These are phyloP conservation scores for Diarsia dahlii DNA, from an alignment of 2,888 invertebrate genomes.

Conservation along the genomic window DNA sequence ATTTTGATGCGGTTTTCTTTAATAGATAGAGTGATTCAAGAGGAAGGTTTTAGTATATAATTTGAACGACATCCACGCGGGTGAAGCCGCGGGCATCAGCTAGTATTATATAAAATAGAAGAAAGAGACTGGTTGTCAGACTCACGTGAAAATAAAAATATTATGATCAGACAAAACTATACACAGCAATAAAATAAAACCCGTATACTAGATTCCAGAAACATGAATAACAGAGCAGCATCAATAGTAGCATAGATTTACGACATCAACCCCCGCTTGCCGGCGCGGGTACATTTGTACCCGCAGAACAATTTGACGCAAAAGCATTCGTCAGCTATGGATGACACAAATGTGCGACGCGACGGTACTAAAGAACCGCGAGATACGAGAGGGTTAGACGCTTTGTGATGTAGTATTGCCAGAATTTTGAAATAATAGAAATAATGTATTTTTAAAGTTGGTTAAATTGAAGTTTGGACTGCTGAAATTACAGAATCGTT, in stretches of 20 bases:
- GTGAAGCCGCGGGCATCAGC: too few relatives aligned
- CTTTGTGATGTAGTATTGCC: constrained; percentile 41
- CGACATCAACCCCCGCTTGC: constrained; percentile 33
- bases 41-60: too few relatives aligned
- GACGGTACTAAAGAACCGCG: constrained; percentile 45
- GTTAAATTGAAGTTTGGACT: not conserved
- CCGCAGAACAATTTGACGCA: constrained; percentile 54
- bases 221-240: constrained; percentile 41
- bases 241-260: constrained; percentile 56
- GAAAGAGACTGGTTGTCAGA: not conserved
- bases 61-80: too few relatives aligned
- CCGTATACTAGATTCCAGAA: constrained; percentile 21
- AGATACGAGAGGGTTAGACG: constrained; percentile 54
- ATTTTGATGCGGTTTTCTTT: too few relatives aligned
- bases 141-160: constrained; percentile 1
- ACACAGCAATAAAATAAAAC: constrained; percentile 24
- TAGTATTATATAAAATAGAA: not conserved
- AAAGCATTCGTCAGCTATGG: constrained; percentile 63
- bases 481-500: not conserved
- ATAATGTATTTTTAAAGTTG: not conserved
- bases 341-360: constrained; percentile 51
- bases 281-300: constrained; percentile 49
- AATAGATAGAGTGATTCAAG: too few relatives aligned
- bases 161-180: constrained; percentile 4
- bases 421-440: constrained; percentile 15